Conservation (phyloP, 2,113 vertebrate genomes). For the Pan troglodytes region NHGRI_mPanTro3-v2.1_pri NC_072408.2:93879501-93880000, state of each 20-base stretch:
- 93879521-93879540: background rate
- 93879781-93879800: background rate
- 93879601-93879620: background rate
- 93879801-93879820: background rate
- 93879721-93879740: background rate
- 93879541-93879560: background rate
- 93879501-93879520: background rate
- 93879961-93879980: background rate
- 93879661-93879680: background rate
- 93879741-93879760: background rate
- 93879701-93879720: background rate
- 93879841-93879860: background rate
- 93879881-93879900: background rate
- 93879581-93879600: background rate
- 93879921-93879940: background rate
- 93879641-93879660: background rate
- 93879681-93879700: background rate
- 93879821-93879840: background rate
- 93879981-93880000: background rate
- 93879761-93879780: background rate
- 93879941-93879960: background rate
- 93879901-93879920: background rate
- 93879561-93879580: too few relatives aligned
- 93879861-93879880: too few relatives aligned
- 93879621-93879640: background rate